phyloP scores from a whole-genome alignment of 2,113 vertebrate species.

The Spea bombifrons region DNA sequence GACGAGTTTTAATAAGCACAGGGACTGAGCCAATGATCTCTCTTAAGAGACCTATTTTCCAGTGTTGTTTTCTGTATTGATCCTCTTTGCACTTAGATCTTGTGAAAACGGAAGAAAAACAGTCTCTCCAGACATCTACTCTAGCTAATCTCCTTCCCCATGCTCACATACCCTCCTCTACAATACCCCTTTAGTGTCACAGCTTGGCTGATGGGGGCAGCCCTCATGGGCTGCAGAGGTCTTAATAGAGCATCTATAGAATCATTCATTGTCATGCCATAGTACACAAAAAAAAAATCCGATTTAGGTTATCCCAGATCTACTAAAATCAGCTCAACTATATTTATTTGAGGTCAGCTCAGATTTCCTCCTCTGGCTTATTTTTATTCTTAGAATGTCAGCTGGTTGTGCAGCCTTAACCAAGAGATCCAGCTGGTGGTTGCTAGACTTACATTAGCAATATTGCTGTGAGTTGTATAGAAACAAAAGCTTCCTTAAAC shows the following conservation, averaged over 20 bases:
- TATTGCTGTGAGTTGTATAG: not conserved
- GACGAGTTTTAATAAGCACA: constrained; percentile 39
- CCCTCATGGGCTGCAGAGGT: not conserved
- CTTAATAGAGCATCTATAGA: not conserved
- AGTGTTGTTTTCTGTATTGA: constrained; percentile 27
- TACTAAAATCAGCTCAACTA: constrained; percentile 3
- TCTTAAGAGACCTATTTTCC: constrained; percentile 37
- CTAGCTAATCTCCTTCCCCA: not conserved
- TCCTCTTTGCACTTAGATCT: constrained; percentile 48
- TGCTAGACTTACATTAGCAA: not conserved
- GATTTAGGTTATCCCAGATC: constrained; percentile 21
- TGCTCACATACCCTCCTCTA: not conserved
- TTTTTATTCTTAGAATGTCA: not conserved
- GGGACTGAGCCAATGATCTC: constrained; percentile 10
- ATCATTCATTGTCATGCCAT: not conserved
- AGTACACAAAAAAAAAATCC: not conserved
- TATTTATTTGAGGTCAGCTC: constrained; percentile 12
- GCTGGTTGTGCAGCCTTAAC: constrained; percentile 5
- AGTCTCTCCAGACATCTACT: not conserved
- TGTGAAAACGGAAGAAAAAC: constrained; percentile 10
- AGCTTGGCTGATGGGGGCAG: constrained; percentile 18
- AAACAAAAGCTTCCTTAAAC: constrained; percentile 1
- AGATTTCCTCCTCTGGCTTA: not conserved
- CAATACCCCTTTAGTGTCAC: constrained; percentile 9
- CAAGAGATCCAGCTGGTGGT: constrained; percentile 8